Evolutionary conservation across 2,797 vertebrate species (phyloP), one percentile per base, ranked within the genome.

Genomic region (Diglossa cyanea): DNA sequence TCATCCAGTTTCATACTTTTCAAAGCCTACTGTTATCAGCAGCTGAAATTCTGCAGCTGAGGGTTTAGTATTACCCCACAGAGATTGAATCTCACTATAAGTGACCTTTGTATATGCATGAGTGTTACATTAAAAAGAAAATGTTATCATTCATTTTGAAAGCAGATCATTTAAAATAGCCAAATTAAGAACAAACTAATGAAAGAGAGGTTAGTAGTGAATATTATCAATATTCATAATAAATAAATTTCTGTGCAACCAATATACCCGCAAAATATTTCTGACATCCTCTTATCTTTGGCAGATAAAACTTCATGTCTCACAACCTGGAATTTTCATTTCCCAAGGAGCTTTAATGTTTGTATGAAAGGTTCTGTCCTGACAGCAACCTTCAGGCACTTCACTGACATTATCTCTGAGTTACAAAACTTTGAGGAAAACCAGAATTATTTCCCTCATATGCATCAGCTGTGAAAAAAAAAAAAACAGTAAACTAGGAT

Each of bases 31-130:
- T 75, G n/a, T 88, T 91, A 87, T 21, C 39, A 88, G 28, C 31
- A 85, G 63, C 48, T 66, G 44, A 94, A 92, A 94, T 91, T 87
- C 70, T 85, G 26, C 47, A 92, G 25, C 44, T 86, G 35, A 68
- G 54, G 19, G 23, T 82, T 83, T 81, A 72, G 65, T 86, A 86
- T 61, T 80, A 45, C 16, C 28, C 54, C 16, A 24, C 7, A 67
- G 15, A 72, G 61, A 74, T 86, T 84, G 80, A 92, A 90, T 88
- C 66, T 63, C 54, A 13, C 45, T 65, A 0, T 57, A 75, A 71
- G 13, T 83, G 47, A 31, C 30, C 40, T 92, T 83, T 74, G 39
- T 80, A 42, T 42, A 79, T 67, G 15, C 35, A 71, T 37, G 70
- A 88, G 24, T 73, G 31, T 58, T 58, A 45, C 13, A 54, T 26